Conservation (phyloP, 2,888 invertebrate species). For the Agonopterix subpropinquella region DNA sequence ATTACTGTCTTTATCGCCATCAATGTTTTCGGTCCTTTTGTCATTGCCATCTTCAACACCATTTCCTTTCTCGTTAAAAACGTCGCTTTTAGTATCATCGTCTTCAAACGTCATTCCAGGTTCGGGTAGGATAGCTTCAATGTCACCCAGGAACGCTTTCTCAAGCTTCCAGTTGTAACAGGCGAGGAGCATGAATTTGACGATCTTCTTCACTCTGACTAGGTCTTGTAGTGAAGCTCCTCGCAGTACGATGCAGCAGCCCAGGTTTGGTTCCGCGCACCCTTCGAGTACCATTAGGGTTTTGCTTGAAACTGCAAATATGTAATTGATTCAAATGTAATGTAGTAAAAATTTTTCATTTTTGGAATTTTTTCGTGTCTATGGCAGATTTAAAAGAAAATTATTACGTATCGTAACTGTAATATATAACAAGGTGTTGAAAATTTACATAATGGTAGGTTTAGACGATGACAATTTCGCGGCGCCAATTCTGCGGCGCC, state of each 20-base stretch:
- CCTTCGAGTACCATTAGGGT: slow-evolving; percentile 96
- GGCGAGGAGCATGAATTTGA: slow-evolving; percentile 86
- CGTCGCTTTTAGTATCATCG: slow-evolving; percentile 23
- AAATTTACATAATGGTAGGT: too few species aligned
- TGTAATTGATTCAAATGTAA: too few species aligned
- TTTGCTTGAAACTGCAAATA: slow-evolving; percentile 78
- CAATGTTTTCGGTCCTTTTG: slow-evolving; percentile 11
- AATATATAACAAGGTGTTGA: too few species aligned
- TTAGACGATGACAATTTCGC: too few species aligned
- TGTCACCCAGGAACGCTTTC: slow-evolving; percentile 93
- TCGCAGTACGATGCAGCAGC: slow-evolving; percentile 91
- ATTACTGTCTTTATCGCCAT: slow-evolving; percentile 5
- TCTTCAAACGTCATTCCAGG: slow-evolving; percentile 58
- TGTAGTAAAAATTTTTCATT: too few species aligned
- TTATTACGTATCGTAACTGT: too few species aligned
- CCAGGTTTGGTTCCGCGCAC: slow-evolving; percentile 87
- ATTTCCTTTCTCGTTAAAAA: slow-evolving; percentile 19
- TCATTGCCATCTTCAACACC: slow-evolving; percentile 8
- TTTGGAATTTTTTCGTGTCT: too few species aligned
- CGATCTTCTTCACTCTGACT: slow-evolving; percentile 87
- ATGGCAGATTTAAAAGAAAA: too few species aligned
- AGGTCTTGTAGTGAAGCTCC: slow-evolving; percentile 85
- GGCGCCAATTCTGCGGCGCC: too few species aligned
- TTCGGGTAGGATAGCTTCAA: slow-evolving; percentile 74
- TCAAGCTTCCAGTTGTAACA: slow-evolving; percentile 96